phyloP scores from a whole-genome alignment of 1,140 invertebrate species.

The Nymphalis io region DNA sequence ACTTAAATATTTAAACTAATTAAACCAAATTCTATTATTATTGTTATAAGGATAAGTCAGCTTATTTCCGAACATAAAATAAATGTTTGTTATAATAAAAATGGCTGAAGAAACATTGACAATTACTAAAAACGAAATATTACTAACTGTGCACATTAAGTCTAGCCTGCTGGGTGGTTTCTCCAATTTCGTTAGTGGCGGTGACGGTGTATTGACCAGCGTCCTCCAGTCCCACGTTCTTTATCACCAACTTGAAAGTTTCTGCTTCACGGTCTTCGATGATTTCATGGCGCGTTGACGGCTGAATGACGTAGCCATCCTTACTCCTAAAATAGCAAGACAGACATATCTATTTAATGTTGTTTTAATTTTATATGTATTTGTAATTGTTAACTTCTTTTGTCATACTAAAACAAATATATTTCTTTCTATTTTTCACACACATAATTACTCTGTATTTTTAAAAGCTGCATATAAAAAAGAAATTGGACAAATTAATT shows the following conservation, averaged over 20 bases:
- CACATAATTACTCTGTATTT: neutral
- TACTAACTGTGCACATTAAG: slow-evolving; percentile 88
- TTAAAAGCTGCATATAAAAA: too few relatives aligned
- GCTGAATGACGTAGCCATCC: slow-evolving; percentile 83
- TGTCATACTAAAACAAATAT: too few relatives aligned
- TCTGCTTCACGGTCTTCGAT: slow-evolving; percentile 84
- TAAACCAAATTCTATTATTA: too few relatives aligned
- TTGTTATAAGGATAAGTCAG: too few relatives aligned
- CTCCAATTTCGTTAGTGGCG: slow-evolving; percentile 89
- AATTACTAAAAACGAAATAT: neutral
- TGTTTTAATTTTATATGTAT: too few relatives aligned
- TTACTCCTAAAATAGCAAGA: slow-evolving; percentile 79
- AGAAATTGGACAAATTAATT: too few relatives aligned
- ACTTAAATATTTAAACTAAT: too few relatives aligned
- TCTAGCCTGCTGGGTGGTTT: slow-evolving; percentile 84
- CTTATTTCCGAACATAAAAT: too few relatives aligned
- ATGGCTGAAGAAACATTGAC: neutral
- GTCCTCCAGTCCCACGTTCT: slow-evolving; percentile 86
- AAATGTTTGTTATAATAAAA: neutral
- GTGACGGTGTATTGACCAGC: slow-evolving; percentile 89
- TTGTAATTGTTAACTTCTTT: too few relatives aligned
- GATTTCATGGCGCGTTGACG: slow-evolving; percentile 82
- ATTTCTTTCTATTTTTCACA: neutral
- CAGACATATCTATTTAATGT: too few relatives aligned
- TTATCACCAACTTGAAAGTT: slow-evolving; percentile 85